A percentile compares a stretch with the other conserved stretches of the same genome.
Evolutionary conservation across 2,888 invertebrate genomes (phyloP).

Genomic region (Phragmatobia fuliginosa): DNA sequence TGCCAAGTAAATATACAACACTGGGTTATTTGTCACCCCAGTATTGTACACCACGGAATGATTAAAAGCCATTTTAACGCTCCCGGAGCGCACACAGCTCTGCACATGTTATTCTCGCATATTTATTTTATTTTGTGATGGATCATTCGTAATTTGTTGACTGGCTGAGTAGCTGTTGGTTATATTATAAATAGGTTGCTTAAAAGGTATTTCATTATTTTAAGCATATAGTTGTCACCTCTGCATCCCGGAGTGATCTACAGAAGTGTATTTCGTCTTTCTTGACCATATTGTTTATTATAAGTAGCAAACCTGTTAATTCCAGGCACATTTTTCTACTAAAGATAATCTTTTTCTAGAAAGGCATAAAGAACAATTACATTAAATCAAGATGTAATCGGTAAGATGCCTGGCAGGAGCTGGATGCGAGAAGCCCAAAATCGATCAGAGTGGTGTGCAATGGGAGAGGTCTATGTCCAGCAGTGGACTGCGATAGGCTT

Average conservation of each 20-base stretch:
- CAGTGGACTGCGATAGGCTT: too few species aligned
- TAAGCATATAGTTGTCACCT: neutral
- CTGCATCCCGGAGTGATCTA: neutral
- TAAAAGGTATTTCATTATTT: neutral
- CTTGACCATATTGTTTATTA: neutral
- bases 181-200: neutral
- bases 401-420: too few species aligned
- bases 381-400: too few species aligned
- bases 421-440: too few species aligned
- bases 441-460: too few species aligned
- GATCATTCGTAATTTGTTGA: conserved; percentile 26
- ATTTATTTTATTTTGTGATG: conserved; percentile 18
- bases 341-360: neutral
- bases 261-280: neutral
- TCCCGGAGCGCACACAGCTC: conserved; percentile 30
- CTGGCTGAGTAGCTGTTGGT: neutral
- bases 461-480: too few species aligned
- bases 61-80: conserved; percentile 43
- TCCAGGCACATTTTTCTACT: too few species aligned
- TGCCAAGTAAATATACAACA: neutral
- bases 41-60: conserved; percentile 34
- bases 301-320: too few species aligned
- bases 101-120: conserved; percentile 4
- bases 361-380: too few species aligned
- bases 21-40: conserved; percentile 4